Evolutionary conservation across 2,113 vertebrate genomes (phyloP), one percentile per base, ranked within the genome.

Genomic region (Vulpes ferrilata): DNA sequence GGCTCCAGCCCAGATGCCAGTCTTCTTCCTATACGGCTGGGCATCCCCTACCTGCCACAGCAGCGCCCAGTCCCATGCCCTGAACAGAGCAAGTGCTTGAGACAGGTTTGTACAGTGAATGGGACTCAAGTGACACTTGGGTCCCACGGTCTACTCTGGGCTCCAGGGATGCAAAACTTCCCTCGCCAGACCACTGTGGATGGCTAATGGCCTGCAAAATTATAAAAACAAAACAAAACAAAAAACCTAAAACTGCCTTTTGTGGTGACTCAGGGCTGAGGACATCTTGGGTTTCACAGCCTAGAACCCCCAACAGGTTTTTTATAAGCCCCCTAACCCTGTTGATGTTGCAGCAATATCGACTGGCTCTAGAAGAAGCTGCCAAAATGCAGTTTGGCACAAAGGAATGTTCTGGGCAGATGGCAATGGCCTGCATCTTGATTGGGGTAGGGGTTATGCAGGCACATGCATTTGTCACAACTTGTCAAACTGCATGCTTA

Each of bases 201-300:
- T 78, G 48, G 55, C 78, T 89, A 16, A 38, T 83, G 48, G 82
- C 17, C 51, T 88, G 69, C 64, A 93, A 88, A 93, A 88, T 85
- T 71, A 71, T 62, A 17, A n/a, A 51, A 43, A 25, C 38, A 11
- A 88, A 55, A 48, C 51, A 43, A 22, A 38, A 15, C 12, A 1
- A 2, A 16, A 65, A 55, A 48, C 27, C 25, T 43, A 43, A 43
- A 43, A 43, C 73, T n/a, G 53, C 7, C 51, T 85, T 64, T 93
- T 35, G 20, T 51, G 64, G n/a, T 73, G 10, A 32, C 48, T 74
- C n/a, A 25, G 79, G 57, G 17, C 38, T 32, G 51, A 91, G 25
- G 35, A 20, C 78, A 51, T 64, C n/a, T 20, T 38, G 11, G 59
- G 35, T 60, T 48, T 76, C 57, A 27, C 30, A 94, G 76, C 83